These are phyloP conservation scores for Sphyrna mokarran DNA, from an alignment of 2,113 vertebrate genomes.

Conservation along the genomic window DNA sequence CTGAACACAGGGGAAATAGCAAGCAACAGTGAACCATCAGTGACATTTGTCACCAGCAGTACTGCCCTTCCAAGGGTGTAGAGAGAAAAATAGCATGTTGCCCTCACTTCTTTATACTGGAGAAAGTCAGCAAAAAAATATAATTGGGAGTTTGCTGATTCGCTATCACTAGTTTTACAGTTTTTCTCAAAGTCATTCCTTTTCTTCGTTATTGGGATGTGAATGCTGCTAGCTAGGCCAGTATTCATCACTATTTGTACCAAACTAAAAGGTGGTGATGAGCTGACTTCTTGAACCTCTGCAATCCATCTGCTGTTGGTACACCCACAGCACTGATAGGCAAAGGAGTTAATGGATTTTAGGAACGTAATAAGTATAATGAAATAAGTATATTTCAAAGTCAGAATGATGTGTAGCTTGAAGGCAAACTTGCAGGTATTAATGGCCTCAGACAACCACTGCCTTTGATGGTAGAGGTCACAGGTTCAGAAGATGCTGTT, in stretches of 20 bases:
- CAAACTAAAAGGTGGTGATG: background rate
- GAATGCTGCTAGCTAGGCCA: background rate
- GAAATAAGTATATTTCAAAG: background rate
- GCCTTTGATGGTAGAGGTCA: background rate
- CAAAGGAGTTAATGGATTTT: background rate
- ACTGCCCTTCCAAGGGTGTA: background rate
- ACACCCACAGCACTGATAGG: background rate
- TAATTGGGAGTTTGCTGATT: background rate
- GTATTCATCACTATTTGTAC: too few relatives aligned
- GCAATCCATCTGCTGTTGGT: background rate
- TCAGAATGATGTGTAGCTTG: background rate
- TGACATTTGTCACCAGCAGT: background rate
- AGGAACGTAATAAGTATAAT: background rate
- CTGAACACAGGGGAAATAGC: background rate
- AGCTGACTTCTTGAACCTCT: background rate
- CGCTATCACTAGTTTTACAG: background rate
- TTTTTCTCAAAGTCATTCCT: background rate
- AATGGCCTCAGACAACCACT: background rate
- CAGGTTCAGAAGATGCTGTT: background rate
- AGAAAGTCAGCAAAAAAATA: background rate
- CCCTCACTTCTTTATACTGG: background rate
- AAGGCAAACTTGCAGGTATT: background rate
- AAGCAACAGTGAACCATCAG: background rate
- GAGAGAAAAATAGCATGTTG: background rate
- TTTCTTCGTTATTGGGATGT: background rate